phyloP scores from a whole-genome alignment of 2,888 invertebrate genomes.

The Conus canariensis region DNA sequence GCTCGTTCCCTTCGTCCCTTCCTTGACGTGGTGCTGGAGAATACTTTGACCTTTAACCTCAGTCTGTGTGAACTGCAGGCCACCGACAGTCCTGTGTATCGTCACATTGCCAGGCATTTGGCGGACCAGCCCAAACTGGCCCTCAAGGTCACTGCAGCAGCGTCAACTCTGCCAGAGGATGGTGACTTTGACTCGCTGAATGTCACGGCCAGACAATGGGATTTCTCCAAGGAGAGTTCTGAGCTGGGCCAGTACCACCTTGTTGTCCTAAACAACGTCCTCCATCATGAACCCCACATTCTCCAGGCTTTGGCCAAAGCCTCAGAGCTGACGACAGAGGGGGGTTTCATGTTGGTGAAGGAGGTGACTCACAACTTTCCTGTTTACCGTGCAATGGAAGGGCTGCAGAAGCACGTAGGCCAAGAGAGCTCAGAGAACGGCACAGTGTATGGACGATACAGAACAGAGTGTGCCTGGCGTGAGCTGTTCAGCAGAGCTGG shows the following conservation, averaged over 20 bases:
- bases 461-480: conserved; percentile 63
- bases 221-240: conserved; percentile 81
- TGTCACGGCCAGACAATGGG: conserved; percentile 85
- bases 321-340: conserved; percentile 83
- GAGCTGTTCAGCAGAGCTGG: conserved; percentile 75
- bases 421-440: conserved; percentile 44
- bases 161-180: conserved; percentile 62
- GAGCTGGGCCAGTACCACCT: conserved; percentile 66
- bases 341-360: conserved; percentile 79
- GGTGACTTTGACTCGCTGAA: conserved; percentile 80
- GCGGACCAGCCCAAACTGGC: conserved; percentile 86
- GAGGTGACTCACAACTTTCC: conserved; percentile 78
- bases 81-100: conserved; percentile 54
- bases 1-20: conserved; percentile 72
- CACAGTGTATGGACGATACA: conserved; percentile 60
- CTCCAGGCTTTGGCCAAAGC: conserved; percentile 61
- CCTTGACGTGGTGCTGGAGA: conserved; percentile 89
- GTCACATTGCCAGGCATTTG: conserved; percentile 59
- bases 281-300: conserved; percentile 64
- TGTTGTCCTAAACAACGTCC: conserved; percentile 68
- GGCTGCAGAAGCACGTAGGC: conserved; percentile 45
- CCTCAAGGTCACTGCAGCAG: conserved; percentile 83
- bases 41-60: conserved; percentile 85
- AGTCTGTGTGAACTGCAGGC: conserved; percentile 85
- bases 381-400: conserved; percentile 62